Conservation (phyloP, 2,113 vertebrate species). For the Jacana jacana region DNA sequence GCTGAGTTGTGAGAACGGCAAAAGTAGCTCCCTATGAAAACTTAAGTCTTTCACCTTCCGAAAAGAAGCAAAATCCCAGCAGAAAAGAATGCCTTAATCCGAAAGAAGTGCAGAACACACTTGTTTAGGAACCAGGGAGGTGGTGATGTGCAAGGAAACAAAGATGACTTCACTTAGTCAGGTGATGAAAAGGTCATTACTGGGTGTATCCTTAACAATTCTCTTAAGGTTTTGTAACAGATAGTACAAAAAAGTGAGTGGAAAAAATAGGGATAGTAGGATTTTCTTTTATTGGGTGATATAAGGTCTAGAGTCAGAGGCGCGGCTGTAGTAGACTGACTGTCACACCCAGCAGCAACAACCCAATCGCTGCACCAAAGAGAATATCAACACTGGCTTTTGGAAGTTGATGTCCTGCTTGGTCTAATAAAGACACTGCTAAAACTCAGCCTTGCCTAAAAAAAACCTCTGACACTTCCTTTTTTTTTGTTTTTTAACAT, state of each 20-base stretch:
- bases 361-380: not conserved
- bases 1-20: not conserved
- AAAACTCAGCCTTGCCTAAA: not conserved
- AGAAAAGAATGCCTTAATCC: not conserved
- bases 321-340: not conserved
- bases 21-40: not conserved
- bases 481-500: not conserved
- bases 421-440: not conserved
- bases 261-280: not conserved
- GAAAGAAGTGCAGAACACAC: not conserved
- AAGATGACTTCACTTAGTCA: not conserved
- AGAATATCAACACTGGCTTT: not conserved
- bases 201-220: not conserved
- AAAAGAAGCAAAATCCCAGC: not conserved
- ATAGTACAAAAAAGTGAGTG: not conserved
- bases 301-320: not conserved
- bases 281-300: not conserved
- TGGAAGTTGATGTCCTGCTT: not conserved
- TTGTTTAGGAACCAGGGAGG: not conserved
- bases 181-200: not conserved
- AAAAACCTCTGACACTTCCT: not conserved
- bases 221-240: not conserved
- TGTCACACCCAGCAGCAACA: not conserved
- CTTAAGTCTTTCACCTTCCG: not conserved
- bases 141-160: not conserved